Conservation (phyloP, 2,113 vertebrate species). For the Bagarius yarrelli region DNA sequence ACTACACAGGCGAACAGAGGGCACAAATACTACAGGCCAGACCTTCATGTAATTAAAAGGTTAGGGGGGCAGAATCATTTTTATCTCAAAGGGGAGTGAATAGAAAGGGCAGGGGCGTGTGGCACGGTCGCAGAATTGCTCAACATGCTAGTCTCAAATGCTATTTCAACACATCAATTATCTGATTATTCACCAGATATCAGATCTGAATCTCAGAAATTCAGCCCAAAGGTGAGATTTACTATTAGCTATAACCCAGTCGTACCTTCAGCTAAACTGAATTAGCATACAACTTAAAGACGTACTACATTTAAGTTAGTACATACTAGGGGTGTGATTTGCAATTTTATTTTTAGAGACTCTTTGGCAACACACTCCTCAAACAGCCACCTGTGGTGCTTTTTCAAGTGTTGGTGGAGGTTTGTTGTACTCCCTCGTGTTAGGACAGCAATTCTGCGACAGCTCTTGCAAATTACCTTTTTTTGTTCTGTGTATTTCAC, state of each 20-base stretch:
- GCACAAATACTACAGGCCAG: conserved; percentile 29
- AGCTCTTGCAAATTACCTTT: no score
- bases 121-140: conserved; percentile 30
- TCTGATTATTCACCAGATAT: conserved; percentile 13
- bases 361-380: no score
- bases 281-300: no score
- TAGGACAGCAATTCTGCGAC: no score
- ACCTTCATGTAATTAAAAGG: conserved; percentile 57
- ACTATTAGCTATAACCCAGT: conserved; percentile 8
- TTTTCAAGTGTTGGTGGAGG: no score
- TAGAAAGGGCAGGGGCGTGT: conserved; percentile 42
- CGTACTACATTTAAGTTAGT: no score
- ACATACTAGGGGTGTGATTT: no score
- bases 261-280: conserved; percentile 5
- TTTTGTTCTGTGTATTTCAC: no score
- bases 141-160: conserved; percentile 33
- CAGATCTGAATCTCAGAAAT: conserved; percentile 38
- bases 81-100: conserved; percentile 48
- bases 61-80: conserved; percentile 40
- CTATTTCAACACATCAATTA: conserved; percentile 25
- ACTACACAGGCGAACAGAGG: neutral
- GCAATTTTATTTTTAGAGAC: no score
- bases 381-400: no score
- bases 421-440: no score
- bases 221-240: conserved; percentile 46